Evolutionary conservation across 2,888 invertebrate species (phyloP), one percentile per base, ranked within the genome.

Genomic region (Gibbula magus): DNA sequence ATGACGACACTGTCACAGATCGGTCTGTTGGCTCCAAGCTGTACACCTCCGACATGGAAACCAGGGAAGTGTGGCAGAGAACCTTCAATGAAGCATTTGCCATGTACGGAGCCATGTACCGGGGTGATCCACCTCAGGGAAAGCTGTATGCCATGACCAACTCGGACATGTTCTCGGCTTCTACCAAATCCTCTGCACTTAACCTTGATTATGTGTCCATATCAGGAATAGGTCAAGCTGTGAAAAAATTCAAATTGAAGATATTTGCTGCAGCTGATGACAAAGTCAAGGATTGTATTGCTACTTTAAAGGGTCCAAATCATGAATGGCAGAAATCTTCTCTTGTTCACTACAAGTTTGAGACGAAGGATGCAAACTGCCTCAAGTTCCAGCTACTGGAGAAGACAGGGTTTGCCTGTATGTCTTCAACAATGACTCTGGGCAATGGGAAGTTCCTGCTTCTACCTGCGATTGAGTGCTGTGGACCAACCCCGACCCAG

Each of bases 1-100:
- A 94, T 86, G 93, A 94, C 85, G 94, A 94, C 83, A 89, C 93
- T 3, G 92, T 93, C 35, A 93, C 92, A 82, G 93, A 94, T 82
- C 87, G 94, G 51, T 86, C 87, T n/a, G 88, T 91, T 18, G 92
- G 92, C 39, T 93, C 93, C 75, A 93, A 92, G 85, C 88, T 94
- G 67, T 86, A 90, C 70, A 89, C 90, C 78, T 93, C 93, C 7
- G 93, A 94, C 84, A 87, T 88, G 22, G 85, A 91, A 51, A 94
- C 94, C 0, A 89, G 93, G 51, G 90, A 93, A 54, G 83, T 93
- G n/a, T 94, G 94, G 94, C 86, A 84, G 51, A 87, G 89, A 18
- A 88, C 90, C 35, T 94, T 92, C 84, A 87, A 89, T 79, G 93
- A 93, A 75, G 91, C 91, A 67, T 91, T 93, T 75, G 91, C 92